A percentile compares a stretch with the other conserved stretches of the same genome.
These are phyloP conservation scores for Sitophilus oryzae DNA, from an alignment of 1,140 invertebrate species.

Conservation along the genomic window DNA sequence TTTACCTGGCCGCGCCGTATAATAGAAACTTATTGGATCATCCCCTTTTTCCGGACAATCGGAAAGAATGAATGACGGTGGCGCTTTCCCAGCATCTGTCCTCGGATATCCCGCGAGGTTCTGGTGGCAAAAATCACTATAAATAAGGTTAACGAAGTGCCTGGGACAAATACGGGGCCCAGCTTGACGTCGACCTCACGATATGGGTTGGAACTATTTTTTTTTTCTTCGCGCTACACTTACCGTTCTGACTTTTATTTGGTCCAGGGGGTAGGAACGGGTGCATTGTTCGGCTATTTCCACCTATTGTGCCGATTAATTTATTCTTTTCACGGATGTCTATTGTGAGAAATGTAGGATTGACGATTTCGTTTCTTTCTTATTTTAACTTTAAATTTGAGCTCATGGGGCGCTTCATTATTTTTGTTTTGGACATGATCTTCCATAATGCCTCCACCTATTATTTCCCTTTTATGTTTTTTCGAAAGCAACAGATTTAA, in stretches of 20 bases:
- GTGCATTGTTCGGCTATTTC: background rate
- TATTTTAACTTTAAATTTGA: too few relatives aligned
- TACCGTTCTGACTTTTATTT: background rate
- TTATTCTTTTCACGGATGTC: background rate
- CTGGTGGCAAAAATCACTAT: background rate
- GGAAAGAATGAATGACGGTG: background rate
- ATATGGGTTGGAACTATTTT: background rate
- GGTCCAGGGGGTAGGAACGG: background rate
- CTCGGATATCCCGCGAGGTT: background rate
- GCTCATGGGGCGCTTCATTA: too few relatives aligned
- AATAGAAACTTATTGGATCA: background rate
- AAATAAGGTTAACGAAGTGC: background rate
- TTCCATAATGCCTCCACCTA: too few relatives aligned
- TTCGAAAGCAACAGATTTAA: too few relatives aligned
- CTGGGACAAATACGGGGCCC: background rate
- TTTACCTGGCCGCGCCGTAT: background rate
- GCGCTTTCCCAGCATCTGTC: background rate
- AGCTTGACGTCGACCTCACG: background rate
- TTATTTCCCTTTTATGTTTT: too few relatives aligned
- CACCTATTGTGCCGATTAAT: background rate
- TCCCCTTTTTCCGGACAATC: background rate
- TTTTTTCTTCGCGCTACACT: background rate
- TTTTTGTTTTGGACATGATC: too few relatives aligned
- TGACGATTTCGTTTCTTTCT: constrained; percentile 8
- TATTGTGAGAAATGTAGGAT: constrained; percentile 19